Evolutionary conservation across 2,888 invertebrate genomes (phyloP), one percentile per base, ranked within the genome.

Genomic region (Dexiosoma caninum): DNA sequence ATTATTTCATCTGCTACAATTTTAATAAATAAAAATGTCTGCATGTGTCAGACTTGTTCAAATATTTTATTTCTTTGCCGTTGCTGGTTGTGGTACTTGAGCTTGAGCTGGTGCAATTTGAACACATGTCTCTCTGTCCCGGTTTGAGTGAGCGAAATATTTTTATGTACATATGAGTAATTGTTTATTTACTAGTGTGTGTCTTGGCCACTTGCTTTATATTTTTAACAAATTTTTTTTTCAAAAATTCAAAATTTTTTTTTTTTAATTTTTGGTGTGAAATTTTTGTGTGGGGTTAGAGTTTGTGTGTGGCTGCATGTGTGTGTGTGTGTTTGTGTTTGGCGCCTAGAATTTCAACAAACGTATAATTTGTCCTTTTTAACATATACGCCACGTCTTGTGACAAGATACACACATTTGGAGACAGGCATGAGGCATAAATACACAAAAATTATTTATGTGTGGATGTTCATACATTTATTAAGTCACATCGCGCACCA

Each of bases 311-410:
- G 21, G 23, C 19, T n/a, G 44, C 9, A 44, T 66, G 8, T 78
- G 53, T 64, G 44, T 62, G 51, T 42, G 59, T 60, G 40, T n/a
- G 59, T 70, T 83, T 75, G 32, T 66, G 70, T 81, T 83, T 83
- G 83, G 83, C 83, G 83, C 83, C 83, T 79, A 71, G 70, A 71
- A 60, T 67, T 60, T 74, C 6, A 35, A 57, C 70, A 66, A 81
- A 75, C 53, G 21, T 74, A 72, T 64, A 72, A 72, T 77, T 67
- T 77, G 57, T 10, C 57, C 37, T 46, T 42, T 62, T 57, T 30
- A n/a, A 64, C 69, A 74, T 23, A 46, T 46, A 69, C 53, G 57
- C 49, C 72, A 69, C 32, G 59, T 40, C 71, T 55, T 80, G 53
- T 42, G 66, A 76, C 46, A 76, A 80, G 53, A 55, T 49, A 55